Percentiles rank a stretch among this genome's conserved stretches.
These are phyloP conservation scores for Gymnoscelis rufifasciata DNA, from an alignment of 2,888 invertebrate genomes.

Conservation along the genomic window DNA sequence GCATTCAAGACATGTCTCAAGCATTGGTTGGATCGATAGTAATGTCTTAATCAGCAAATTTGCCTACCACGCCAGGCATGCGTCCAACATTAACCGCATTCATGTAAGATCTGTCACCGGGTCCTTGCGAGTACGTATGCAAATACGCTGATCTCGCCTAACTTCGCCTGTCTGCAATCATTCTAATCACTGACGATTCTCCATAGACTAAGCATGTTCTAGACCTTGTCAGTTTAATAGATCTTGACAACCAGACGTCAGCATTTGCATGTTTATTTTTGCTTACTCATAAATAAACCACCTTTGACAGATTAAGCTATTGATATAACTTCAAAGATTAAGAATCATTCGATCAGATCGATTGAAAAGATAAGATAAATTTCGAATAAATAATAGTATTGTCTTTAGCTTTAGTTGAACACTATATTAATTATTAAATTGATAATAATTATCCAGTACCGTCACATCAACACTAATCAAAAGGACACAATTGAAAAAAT, in stretches of 20 bases:
- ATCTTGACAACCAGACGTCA: too few relatives aligned
- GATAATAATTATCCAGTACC: too few relatives aligned
- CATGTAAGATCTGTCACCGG: slow-evolving; percentile 1
- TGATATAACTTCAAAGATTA: background rate
- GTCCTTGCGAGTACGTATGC: slow-evolving; percentile 9
- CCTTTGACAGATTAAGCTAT: too few relatives aligned
- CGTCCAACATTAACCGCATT: slow-evolving; percentile 1
- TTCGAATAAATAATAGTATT: too few relatives aligned
- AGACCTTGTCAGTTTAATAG: slow-evolving; percentile 2
- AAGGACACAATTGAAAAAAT: too few relatives aligned
- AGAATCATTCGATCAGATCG: background rate
- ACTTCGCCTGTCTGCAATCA: slow-evolving; percentile 14
- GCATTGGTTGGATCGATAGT: background rate
- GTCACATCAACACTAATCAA: too few relatives aligned
- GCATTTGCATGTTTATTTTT: too few relatives aligned
- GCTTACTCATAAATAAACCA: too few relatives aligned
- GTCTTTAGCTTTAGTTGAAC: too few relatives aligned
- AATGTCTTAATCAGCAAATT: background rate
- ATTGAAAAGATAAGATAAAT: background rate
- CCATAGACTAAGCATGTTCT: slow-evolving; percentile 4
- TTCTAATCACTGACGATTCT: slow-evolving; percentile 12
- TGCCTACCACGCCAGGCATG: background rate
- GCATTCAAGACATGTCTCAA: background rate
- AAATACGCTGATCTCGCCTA: slow-evolving; percentile 9
- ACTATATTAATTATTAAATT: too few relatives aligned